phyloP scores from a whole-genome alignment of 2,888 invertebrate species.

The Drosophila infuscata region DNA sequence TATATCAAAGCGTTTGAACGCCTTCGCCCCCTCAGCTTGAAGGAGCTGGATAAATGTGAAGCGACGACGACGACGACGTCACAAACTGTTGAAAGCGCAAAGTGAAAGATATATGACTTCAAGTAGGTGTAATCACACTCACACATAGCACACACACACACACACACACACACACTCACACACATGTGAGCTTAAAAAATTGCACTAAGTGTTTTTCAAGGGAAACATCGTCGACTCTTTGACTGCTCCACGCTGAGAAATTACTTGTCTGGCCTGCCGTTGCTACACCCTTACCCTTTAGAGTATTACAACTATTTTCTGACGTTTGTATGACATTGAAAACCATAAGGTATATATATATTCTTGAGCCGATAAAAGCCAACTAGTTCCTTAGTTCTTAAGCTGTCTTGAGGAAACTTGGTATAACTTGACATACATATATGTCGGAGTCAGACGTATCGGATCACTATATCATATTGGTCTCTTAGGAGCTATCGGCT shows the following conservation, averaged over 20 bases:
- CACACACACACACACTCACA: slow-evolving; percentile 32
- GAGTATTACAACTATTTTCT: not conserved
- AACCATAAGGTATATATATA: not conserved
- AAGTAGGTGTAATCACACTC: slow-evolving; percentile 77
- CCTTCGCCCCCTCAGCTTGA: slow-evolving; percentile 43
- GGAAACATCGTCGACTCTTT: slow-evolving; percentile 58
- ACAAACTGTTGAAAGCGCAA: slow-evolving; percentile 81
- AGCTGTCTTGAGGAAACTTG: not conserved
- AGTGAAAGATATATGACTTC: slow-evolving; percentile 80
- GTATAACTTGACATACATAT: not conserved
- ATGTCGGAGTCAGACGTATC: not conserved
- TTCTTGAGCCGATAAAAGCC: not conserved
- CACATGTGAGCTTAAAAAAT: slow-evolving; percentile 59
- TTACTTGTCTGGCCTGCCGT: slow-evolving; percentile 52
- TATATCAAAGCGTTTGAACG: slow-evolving; percentile 73
- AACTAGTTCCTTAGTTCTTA: rapidly evolving
- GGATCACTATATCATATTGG: not conserved
- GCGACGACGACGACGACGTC: slow-evolving; percentile 62
- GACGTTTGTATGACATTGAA: too few relatives aligned
- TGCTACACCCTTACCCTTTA: not conserved
- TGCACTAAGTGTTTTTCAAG: slow-evolving; percentile 72
- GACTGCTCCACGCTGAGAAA: slow-evolving; percentile 66
- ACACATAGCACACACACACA: slow-evolving; percentile 35
- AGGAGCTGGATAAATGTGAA: slow-evolving; percentile 2
- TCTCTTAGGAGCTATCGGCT: not conserved